phyloP scores from a whole-genome alignment of 2,888 invertebrate species.

The Laspeyria flexula region DNA sequence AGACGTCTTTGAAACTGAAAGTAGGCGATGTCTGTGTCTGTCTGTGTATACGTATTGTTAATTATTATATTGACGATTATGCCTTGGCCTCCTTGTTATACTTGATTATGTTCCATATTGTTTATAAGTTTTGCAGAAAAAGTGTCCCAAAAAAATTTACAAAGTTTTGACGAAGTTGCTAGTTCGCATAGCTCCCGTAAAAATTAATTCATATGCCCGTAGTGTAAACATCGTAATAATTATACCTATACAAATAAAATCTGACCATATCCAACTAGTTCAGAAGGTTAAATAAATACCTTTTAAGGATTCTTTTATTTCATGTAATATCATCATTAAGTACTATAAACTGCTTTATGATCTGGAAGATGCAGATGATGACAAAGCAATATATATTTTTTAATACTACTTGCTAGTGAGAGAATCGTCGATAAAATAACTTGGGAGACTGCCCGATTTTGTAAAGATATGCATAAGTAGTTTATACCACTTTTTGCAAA shows the following conservation, averaged over 20 bases:
- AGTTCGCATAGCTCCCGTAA: no score
- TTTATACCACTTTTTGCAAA: no score
- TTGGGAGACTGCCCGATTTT: no score
- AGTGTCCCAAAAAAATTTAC: no score
- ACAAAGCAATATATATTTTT: no score
- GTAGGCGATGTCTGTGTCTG: conserved; percentile 15
- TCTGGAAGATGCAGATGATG: neutral
- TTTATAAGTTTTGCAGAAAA: neutral
- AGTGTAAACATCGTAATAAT: no score
- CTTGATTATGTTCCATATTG: neutral
- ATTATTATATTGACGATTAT: neutral
- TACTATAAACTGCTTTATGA: neutral
- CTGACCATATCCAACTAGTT: neutral
- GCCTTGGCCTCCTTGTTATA: neutral
- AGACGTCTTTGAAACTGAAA: conserved; percentile 35
- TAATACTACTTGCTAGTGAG: no score
- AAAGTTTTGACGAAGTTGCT: no score
- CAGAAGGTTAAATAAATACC: neutral
- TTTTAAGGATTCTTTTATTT: neutral
- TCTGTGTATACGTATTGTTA: neutral
- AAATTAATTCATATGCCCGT: no score
- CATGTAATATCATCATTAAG: neutral
- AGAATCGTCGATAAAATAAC: no score
- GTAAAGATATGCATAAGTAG: no score
- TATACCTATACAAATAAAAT: neutral